phyloP scores from a whole-genome alignment of 2,113 vertebrate species.

The Myotis brandtii region DNA sequence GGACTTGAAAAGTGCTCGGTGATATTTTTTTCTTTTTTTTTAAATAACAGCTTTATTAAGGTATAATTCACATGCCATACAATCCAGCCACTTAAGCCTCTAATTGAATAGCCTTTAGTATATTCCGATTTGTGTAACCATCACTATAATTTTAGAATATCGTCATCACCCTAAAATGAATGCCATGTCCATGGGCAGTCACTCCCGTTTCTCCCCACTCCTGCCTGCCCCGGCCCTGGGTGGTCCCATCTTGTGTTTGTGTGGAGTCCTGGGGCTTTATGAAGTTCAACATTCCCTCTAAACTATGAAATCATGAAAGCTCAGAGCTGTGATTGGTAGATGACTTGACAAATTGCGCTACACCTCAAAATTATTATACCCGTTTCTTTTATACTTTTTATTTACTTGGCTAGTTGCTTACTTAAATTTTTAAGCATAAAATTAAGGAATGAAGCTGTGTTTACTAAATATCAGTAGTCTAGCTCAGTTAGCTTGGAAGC shows the following conservation, averaged over 20 bases:
- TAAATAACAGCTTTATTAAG: not conserved
- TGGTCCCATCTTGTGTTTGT: not conserved
- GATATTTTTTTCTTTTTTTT: no score
- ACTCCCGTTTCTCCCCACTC: not conserved
- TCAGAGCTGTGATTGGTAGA: not conserved
- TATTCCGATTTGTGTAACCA: not conserved
- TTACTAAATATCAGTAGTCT: not conserved
- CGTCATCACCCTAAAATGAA: not conserved
- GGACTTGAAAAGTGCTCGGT: not conserved
- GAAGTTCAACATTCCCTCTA: not conserved
- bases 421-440: not conserved
- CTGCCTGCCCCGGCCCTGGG: accelerated
- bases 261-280: accelerated
- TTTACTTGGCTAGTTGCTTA: not conserved
- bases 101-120: not conserved
- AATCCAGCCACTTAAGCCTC: not conserved
- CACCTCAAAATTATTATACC: not conserved
- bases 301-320: not conserved
- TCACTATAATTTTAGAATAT: not conserved
- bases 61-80: not conserved
- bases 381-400: not conserved
- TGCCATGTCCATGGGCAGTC: not conserved
- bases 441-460: not conserved
- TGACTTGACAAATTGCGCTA: not conserved
- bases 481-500: not conserved